A percentile compares a stretch with the other conserved stretches of the same genome.
Conservation (phyloP, 1,140 invertebrate species). For the Apocrypta bakeri region DNA sequence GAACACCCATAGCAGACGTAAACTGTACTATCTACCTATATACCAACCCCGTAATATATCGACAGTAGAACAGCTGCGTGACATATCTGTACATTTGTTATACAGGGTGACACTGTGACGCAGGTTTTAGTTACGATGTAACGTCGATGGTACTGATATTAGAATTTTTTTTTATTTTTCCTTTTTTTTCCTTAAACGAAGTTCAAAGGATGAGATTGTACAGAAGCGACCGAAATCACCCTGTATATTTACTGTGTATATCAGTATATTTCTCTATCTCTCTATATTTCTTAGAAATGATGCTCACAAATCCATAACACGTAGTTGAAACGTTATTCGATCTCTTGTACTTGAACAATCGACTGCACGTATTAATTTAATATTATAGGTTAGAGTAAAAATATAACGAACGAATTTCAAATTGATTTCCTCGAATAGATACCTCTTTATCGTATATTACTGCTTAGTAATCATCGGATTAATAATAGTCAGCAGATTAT, state of each 20-base stretch:
- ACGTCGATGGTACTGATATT: background rate
- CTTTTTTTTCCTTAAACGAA: too few species aligned
- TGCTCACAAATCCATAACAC: conserved; percentile 70
- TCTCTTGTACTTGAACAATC: conserved; percentile 1
- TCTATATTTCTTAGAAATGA: conserved; percentile 46
- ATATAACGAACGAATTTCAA: conserved; percentile 14
- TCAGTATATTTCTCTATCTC: background rate
- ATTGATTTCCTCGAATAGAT: background rate
- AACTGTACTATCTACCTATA: background rate
- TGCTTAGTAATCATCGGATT: background rate
- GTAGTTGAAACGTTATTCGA: conserved; percentile 40
- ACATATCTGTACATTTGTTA: background rate
- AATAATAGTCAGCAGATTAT: conserved; percentile 31
- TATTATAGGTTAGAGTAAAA: background rate
- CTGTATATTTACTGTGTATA: conserved; percentile 31
- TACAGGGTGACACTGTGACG: conserved; percentile 28
- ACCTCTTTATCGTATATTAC: background rate
- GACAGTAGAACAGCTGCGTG: conserved; percentile 36
- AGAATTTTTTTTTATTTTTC: too few species aligned
- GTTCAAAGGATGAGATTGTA: too few species aligned
- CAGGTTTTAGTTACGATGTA: background rate
- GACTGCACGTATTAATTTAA: conserved; percentile 19
- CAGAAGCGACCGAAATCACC: conserved; percentile 19
- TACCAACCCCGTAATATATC: conserved; percentile 14
- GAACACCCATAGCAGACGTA: background rate